These are phyloP conservation scores for Parauchenoglanis ngamensis DNA, from an alignment of 2,797 vertebrate species.

Conservation along the genomic window DNA sequence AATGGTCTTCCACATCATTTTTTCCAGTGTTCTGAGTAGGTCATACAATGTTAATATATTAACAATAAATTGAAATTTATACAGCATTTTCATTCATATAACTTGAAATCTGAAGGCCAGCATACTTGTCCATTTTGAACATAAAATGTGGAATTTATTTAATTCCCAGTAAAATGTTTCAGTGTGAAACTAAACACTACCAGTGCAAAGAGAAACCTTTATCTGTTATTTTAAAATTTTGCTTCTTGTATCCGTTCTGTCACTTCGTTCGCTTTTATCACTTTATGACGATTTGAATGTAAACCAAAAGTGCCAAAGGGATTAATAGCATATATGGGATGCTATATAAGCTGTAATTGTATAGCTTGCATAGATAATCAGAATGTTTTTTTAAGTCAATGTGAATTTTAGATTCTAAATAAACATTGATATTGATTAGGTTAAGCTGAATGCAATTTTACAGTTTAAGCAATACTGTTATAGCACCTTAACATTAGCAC, in stretches of 20 bases:
- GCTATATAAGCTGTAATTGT: constrained; percentile 41
- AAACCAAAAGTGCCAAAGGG: constrained; percentile 23
- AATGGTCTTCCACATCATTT: neutral
- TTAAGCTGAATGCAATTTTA: constrained; percentile 40
- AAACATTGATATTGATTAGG: constrained; percentile 36
- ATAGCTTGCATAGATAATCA: constrained; percentile 41
- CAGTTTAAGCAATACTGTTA: constrained; percentile 44
- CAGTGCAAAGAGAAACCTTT: neutral
- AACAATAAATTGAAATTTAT: neutral
- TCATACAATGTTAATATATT: neutral
- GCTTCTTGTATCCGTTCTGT: neutral
- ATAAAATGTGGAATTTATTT: neutral
- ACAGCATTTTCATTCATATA: neutral
- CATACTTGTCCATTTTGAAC: neutral
- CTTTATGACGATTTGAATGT: constrained; percentile 10
- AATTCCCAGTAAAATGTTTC: neutral
- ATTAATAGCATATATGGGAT: constrained; percentile 28
- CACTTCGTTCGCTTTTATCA: constrained; percentile 1
- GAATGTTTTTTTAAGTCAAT: constrained; percentile 23
- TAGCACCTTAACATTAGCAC: constrained; percentile 29
- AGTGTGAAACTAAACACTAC: neutral
- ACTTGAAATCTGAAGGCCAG: constrained; percentile 1
- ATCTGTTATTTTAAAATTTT: no score
- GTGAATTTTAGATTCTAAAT: constrained; percentile 28
- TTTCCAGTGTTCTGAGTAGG: neutral